Percentiles rank a stretch among this genome's conserved stretches.
phyloP scores from a whole-genome alignment of 2,888 invertebrate genomes.

The Diaprepes abbreviatus region DNA sequence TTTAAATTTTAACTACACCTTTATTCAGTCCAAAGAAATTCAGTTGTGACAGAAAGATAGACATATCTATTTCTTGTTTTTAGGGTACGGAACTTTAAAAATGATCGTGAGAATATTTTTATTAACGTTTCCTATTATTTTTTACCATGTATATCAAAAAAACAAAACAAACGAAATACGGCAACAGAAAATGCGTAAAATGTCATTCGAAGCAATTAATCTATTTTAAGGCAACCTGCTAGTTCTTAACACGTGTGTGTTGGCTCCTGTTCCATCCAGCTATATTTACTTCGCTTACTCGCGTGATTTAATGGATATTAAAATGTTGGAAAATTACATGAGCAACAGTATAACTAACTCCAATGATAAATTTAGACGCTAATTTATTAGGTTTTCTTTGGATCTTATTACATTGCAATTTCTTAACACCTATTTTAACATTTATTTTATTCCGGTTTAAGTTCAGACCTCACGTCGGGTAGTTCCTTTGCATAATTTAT shows the following conservation, averaged over 20 bases:
- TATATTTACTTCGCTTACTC: conserved; percentile 41
- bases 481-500: too few relatives aligned
- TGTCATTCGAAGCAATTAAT: conserved; percentile 47
- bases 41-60: too few relatives aligned
- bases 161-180: conserved; percentile 34
- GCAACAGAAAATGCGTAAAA: conserved; percentile 43
- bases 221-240: conserved; percentile 50
- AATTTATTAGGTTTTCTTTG: conserved; percentile 37
- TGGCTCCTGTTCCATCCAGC: conserved; percentile 43
- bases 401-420: conserved; percentile 29
- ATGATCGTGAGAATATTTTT: too few relatives aligned
- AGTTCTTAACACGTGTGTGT: conserved; percentile 47
- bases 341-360: conserved; percentile 39
- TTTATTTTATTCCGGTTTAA: conserved; percentile 16
- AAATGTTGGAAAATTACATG: conserved; percentile 48
- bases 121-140: too few relatives aligned
- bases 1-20: too few relatives aligned
- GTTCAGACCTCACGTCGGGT: too few relatives aligned
- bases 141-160: conserved; percentile 3
- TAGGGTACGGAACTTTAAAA: too few relatives aligned
- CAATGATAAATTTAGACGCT: conserved; percentile 42
- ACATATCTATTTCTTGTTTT: too few relatives aligned
- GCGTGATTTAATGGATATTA: conserved; percentile 44
- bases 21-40: too few relatives aligned
- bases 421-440: conserved; percentile 37